These are phyloP conservation scores for Sthenelais limicola DNA, from an alignment of 2,888 invertebrate genomes.

Conservation along the genomic window DNA sequence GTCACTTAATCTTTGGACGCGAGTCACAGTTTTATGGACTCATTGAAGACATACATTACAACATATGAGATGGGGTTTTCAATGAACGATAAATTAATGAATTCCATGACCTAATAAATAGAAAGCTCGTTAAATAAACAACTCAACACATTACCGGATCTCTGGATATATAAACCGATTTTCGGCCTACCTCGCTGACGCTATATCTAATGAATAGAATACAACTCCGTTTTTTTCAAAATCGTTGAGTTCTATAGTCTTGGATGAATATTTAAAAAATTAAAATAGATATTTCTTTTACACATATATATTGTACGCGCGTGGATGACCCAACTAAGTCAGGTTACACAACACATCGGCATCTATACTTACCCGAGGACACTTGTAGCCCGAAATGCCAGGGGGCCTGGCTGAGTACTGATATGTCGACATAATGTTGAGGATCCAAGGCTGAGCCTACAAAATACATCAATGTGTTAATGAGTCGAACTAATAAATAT, in stretches of 20 bases:
- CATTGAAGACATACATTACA: too few species aligned
- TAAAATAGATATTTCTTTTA: neutral
- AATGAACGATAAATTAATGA: too few species aligned
- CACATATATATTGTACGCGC: neutral
- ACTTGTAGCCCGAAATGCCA: constrained; percentile 18
- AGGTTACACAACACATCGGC: too few species aligned
- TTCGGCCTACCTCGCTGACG: too few species aligned
- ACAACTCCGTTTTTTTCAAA: neutral
- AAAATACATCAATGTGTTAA: neutral
- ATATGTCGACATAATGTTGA: neutral
- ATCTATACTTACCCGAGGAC: constrained; percentile 3
- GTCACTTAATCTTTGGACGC: too few species aligned
- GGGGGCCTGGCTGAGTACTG: constrained; percentile 7
- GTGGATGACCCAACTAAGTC: too few species aligned
- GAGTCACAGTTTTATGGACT: too few species aligned
- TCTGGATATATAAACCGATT: too few species aligned
- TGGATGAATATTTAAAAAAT: neutral
- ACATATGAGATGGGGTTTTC: too few species aligned
- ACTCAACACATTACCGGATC: too few species aligned
- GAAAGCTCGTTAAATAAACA: too few species aligned
- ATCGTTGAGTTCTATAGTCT: neutral
- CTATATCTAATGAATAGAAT: neutral
- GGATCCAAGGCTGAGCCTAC: neutral
- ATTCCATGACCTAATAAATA: too few species aligned
- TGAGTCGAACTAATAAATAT: neutral